phyloP scores from a whole-genome alignment of 2,797 vertebrate species.

The Sphaeramia orbicularis region DNA sequence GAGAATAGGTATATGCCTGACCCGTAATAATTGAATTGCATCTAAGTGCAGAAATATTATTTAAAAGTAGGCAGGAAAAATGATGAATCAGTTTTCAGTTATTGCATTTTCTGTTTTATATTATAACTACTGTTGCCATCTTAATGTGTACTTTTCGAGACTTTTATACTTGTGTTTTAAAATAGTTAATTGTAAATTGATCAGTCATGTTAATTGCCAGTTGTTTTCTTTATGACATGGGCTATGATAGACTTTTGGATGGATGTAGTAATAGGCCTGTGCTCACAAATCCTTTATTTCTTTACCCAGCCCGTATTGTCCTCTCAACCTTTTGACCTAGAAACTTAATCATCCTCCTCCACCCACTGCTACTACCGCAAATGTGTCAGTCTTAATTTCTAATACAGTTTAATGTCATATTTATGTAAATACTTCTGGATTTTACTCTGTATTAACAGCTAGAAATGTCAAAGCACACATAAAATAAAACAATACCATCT shows the following conservation, averaged over 20 bases:
- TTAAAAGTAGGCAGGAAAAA: too few species aligned
- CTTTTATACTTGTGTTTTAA: not conserved
- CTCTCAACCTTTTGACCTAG: slow-evolving; percentile 77
- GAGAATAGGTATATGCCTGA: slow-evolving; percentile 63
- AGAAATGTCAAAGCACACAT: slow-evolving; percentile 92
- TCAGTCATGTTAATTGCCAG: not conserved
- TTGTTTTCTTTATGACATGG: slow-evolving; percentile 32
- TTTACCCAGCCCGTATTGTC: slow-evolving; percentile 53
- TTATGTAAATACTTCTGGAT: slow-evolving; percentile 90
- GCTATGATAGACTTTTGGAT: slow-evolving; percentile 26
- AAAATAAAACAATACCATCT: slow-evolving; percentile 91
- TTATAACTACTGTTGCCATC: too few species aligned
- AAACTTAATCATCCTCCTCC: slow-evolving; percentile 78
- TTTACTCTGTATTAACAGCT: slow-evolving; percentile 87
- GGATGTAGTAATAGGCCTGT: slow-evolving; percentile 23
- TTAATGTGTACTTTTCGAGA: too few species aligned
- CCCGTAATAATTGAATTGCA: slow-evolving; percentile 48
- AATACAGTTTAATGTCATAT: slow-evolving; percentile 90
- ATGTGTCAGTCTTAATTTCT: slow-evolving; percentile 89
- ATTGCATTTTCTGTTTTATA: too few species aligned
- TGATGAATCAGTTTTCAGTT: too few species aligned
- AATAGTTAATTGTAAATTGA: not conserved
- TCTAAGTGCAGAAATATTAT: too few species aligned
- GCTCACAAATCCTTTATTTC: slow-evolving; percentile 42
- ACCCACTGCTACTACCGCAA: slow-evolving; percentile 72